Evolutionary conservation across 2,888 invertebrate genomes (phyloP).

Genomic region (Charanyca ferruginea): DNA sequence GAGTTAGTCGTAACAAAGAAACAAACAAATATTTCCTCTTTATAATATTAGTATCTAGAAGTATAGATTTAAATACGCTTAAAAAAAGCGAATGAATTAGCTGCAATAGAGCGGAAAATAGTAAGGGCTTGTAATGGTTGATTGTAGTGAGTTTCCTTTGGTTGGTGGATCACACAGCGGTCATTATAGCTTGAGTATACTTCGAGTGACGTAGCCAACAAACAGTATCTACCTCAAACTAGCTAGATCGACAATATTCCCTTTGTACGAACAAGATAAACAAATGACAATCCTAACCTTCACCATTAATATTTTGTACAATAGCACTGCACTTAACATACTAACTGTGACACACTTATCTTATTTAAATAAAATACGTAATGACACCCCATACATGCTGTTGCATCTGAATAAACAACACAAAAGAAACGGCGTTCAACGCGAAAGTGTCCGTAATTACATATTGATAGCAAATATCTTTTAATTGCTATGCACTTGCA

Average conservation of each 20-base stretch:
- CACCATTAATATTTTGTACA: slow-evolving; percentile 5
- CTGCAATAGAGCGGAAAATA: slow-evolving; percentile 50
- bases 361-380: slow-evolving; percentile 25
- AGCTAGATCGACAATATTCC: background rate
- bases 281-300: slow-evolving; percentile 14
- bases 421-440: slow-evolving; percentile 27
- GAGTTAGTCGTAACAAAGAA: too few relatives aligned
- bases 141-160: slow-evolving; percentile 10
- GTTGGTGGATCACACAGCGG: slow-evolving; percentile 3
- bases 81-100: too few relatives aligned
- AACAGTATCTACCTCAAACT: too few relatives aligned
- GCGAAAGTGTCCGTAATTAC: slow-evolving; percentile 49
- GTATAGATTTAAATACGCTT: too few relatives aligned
- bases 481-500: slow-evolving; percentile 42
- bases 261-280: background rate
- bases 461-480: slow-evolving; percentile 38
- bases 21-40: too few relatives aligned
- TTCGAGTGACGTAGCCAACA: too few relatives aligned
- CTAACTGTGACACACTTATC: slow-evolving; percentile 56
- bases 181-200: background rate
- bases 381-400: background rate
- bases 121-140: slow-evolving; percentile 36
- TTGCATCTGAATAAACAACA: slow-evolving; percentile 51
- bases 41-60: too few relatives aligned
- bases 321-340: slow-evolving; percentile 35